Base-by-base conservation (phyloP, 2,888 invertebrate genomes). In the Oscheius sp. region DNA sequence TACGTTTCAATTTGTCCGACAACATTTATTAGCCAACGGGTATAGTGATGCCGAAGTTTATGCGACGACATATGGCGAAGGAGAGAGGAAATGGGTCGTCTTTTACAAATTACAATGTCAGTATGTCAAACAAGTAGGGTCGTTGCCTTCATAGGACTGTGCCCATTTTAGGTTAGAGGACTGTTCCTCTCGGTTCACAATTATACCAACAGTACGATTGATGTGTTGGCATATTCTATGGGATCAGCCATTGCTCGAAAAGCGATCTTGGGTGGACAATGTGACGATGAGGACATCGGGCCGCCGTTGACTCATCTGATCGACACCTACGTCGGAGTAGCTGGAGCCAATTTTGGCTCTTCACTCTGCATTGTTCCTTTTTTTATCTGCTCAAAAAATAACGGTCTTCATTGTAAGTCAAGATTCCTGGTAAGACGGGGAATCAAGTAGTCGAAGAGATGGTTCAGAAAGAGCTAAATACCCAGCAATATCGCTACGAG, bases 291-390 rank as follows among this genome's bases (percentile, higher is more conserved):
- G 16, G 49, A 69, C 21, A 52, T 76, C 1, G 76, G 76, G 18
- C 49, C 58, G 7, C 69, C 73, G 13, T 12, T 76, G 18, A 76
- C 76, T 29, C 23, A 73, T 45, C n/a, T 76, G 43, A 69, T 84
- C 25, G 84, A 85, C 69, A 81, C 82, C 1, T 84, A 80, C 66
- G 68, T 84, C 1, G 78, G 80, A 21, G 79, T 84, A 2, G 84
- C 84, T 12, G 84, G 84, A n/a, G 77, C 85, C 63, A 84, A 84
- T 55, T 84, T 74, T 45, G 84, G 84, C n/a, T 79, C 77, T 6
- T 74, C 77, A 6, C 74, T 85, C 6, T 84, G 84, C 63, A 72
- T 85, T 49, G 78, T 85, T 9, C 84, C 84, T 6, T 80, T 84
- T 29, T 84, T 79, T 6, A 76, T 84, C 18, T 84, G 85, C 59